Percentiles rank a stretch among this genome's conserved stretches.
Evolutionary conservation across 2,113 vertebrate species (phyloP).

Genomic region (Brachyhypopomus occidentalis): DNA sequence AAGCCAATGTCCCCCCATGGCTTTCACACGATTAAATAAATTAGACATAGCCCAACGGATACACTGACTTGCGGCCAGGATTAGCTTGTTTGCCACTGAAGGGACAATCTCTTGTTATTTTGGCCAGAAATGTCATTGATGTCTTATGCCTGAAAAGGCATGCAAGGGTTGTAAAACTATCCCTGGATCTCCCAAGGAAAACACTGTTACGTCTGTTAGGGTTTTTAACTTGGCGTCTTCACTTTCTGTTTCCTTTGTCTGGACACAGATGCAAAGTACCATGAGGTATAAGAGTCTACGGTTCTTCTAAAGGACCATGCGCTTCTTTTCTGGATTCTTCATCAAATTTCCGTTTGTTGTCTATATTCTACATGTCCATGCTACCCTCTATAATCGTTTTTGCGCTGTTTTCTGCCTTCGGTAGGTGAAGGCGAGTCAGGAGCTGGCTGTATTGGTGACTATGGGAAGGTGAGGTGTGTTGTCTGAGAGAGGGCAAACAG

Average conservation of each 20-base stretch:
- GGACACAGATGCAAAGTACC: not conserved
- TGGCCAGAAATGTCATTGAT: not conserved
- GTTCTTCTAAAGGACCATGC: not conserved
- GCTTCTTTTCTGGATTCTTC: not conserved
- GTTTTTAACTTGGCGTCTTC: not conserved
- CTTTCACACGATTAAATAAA: too few relatives aligned
- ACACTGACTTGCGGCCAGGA: not conserved
- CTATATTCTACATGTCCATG: not conserved
- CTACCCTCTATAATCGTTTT: not conserved
- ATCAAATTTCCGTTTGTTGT: not conserved
- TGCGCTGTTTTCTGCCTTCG: not conserved
- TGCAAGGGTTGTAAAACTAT: not conserved
- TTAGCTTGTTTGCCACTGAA: not conserved
- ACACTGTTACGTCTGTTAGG: not conserved
- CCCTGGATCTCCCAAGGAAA: not conserved
- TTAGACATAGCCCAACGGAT: too few relatives aligned
- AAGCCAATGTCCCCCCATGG: too few relatives aligned
- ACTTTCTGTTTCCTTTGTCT: not conserved
- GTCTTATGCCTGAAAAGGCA: not conserved
- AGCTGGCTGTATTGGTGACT: slow-evolving; percentile 3
- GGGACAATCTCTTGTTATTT: not conserved
- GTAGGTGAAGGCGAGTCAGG: not conserved
- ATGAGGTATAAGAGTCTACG: not conserved
- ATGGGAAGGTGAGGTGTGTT: slow-evolving; percentile 41
- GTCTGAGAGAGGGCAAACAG: slow-evolving; percentile 52